phyloP scores from a whole-genome alignment of 2,797 vertebrate species.

The Heteromormyrus szaboi region DNA sequence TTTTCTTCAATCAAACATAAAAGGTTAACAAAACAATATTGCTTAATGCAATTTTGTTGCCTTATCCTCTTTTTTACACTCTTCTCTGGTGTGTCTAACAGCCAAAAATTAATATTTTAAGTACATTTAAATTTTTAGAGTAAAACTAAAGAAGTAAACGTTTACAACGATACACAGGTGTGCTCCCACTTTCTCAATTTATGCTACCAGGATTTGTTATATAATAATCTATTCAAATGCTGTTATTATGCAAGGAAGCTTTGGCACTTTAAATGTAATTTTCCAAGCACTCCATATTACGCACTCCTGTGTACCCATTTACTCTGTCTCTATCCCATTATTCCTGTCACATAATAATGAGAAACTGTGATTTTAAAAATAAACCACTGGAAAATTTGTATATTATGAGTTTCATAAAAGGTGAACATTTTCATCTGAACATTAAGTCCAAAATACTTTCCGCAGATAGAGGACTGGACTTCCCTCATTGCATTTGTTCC shows the following conservation, averaged over 20 bases:
- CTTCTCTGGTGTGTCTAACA: not conserved
- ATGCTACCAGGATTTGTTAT: not conserved
- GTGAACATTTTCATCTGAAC: not conserved
- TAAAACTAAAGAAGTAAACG: not conserved
- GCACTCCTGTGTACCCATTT: not conserved
- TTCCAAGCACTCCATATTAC: not conserved
- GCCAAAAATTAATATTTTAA: not conserved
- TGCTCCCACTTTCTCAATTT: not conserved
- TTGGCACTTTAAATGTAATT: slow-evolving; percentile 8
- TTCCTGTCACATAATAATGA: not conserved
- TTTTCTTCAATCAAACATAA: slow-evolving; percentile 7
- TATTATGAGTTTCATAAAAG: not conserved
- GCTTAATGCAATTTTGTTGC: not conserved
- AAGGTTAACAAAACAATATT: slow-evolving; percentile 8
- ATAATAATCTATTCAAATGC: not conserved
- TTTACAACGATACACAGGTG: not conserved
- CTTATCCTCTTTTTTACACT: not conserved
- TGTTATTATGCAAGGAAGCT: slow-evolving; percentile 1
- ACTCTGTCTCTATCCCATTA: not conserved
- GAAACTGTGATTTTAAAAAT: not conserved
- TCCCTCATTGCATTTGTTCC: not conserved
- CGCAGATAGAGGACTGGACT: not conserved
- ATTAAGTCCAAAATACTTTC: not conserved
- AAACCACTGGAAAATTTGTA: not conserved
- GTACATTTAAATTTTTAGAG: not conserved